phyloP scores from a whole-genome alignment of 2,113 vertebrate genomes.

The Mugil cephalus region DNA sequence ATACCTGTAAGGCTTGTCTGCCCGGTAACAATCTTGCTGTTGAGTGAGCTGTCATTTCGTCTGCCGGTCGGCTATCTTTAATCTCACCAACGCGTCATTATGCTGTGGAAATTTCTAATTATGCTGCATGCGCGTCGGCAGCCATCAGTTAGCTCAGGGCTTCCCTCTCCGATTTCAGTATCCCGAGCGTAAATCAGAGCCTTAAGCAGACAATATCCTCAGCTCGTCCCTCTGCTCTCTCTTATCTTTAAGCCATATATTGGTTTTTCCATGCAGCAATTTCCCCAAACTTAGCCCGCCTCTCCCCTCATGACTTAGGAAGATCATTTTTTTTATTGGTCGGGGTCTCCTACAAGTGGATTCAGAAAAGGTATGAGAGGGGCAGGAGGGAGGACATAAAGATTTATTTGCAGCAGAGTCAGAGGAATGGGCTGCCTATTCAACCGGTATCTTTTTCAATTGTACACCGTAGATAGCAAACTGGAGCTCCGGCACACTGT shows the following conservation, averaged over 20 bases:
- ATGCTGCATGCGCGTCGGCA: conserved; percentile 20
- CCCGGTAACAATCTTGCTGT: conserved; percentile 24
- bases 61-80: conserved; percentile 32
- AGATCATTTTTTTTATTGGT: conserved; percentile 73
- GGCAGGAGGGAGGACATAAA: conserved; percentile 43
- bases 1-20: conserved; percentile 46
- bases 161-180: conserved; percentile 34
- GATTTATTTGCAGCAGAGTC: conserved; percentile 57
- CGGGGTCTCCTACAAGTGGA: conserved; percentile 58
- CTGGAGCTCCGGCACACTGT: conserved; percentile 20
- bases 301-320: conserved; percentile 70
- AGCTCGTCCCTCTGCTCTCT: conserved; percentile 48
- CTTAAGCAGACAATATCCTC: conserved; percentile 74
- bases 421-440: conserved; percentile 60
- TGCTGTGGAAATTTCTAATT: conserved; percentile 49
- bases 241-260: conserved; percentile 77
- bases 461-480: conserved; percentile 61
- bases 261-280: conserved; percentile 74
- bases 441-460: conserved; percentile 69
- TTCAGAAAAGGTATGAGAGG: conserved; percentile 55
- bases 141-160: conserved; percentile 48
- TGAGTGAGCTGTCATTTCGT: conserved; percentile 36
- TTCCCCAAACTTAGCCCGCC: conserved; percentile 68
- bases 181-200: conserved; percentile 69
- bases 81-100: conserved; percentile 39